These are phyloP conservation scores for Proisotoma minuta DNA, from an alignment of 2,888 invertebrate genomes.

Conservation along the genomic window DNA sequence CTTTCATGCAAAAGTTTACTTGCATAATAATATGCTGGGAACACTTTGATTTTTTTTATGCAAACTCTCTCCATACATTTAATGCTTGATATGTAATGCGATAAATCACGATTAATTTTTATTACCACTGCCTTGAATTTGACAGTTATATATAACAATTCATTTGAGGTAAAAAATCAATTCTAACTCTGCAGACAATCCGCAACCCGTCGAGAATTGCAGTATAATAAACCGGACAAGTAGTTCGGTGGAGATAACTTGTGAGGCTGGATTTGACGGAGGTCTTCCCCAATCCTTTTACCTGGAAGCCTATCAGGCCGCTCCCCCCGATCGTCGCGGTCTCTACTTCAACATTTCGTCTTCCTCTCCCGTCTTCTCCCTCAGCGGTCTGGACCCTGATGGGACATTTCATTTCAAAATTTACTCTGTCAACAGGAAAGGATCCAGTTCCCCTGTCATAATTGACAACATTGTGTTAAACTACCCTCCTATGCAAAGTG, in stretches of 20 bases:
- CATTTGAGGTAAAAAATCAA: no score
- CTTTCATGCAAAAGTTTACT: no score
- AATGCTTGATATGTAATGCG: no score
- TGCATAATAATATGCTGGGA: no score
- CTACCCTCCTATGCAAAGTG: constrained; percentile 58
- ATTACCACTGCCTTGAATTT: no score
- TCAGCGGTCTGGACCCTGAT: constrained; percentile 73
- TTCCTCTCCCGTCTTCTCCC: constrained; percentile 65
- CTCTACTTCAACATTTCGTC: constrained; percentile 60
- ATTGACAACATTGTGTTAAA: constrained; percentile 72
- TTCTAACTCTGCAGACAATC: constrained; percentile 61
- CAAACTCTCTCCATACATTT: no score
- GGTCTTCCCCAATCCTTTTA: constrained; percentile 81
- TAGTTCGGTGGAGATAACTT: constrained; percentile 74
- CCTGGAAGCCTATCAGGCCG: constrained; percentile 57
- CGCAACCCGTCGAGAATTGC: constrained; percentile 79
- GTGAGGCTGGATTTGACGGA: constrained; percentile 80
- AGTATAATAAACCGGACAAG: constrained; percentile 77
- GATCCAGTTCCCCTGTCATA: constrained; percentile 66
- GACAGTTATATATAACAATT: no score
- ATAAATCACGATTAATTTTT: no score
- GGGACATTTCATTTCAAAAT: constrained; percentile 72
- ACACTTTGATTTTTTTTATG: no score
- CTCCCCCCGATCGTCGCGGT: constrained; percentile 41
- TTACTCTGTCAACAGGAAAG: constrained; percentile 76